These are phyloP conservation scores for Liparis tanakae DNA, from an alignment of 2,797 vertebrate species.

Conservation along the genomic window DNA sequence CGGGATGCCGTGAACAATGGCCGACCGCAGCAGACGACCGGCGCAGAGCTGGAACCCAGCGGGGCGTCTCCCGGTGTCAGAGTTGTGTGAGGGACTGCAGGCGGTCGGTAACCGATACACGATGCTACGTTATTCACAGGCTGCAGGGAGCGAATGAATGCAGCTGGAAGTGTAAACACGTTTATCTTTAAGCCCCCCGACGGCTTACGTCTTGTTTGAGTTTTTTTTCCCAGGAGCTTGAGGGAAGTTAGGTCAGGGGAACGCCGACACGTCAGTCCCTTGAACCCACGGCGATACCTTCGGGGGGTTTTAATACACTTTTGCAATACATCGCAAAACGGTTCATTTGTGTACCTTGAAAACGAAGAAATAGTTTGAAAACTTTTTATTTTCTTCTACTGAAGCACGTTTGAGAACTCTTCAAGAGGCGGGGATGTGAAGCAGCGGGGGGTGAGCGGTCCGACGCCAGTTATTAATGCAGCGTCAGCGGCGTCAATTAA, in stretches of 20 bases:
- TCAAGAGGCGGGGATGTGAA: not conserved
- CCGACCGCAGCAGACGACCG: not conserved
- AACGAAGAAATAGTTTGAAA: not conserved
- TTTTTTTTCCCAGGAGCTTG: not conserved
- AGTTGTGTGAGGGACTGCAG: constrained; percentile 3
- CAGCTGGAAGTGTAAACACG: not conserved
- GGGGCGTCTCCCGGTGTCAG: not conserved
- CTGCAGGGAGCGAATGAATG: not conserved
- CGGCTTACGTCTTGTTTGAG: not conserved
- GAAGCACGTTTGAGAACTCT: not conserved
- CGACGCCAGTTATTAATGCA: not conserved
- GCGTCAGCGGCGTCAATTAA: not conserved
- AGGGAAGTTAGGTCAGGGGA: not conserved
- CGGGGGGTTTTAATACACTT: not conserved
- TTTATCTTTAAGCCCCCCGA: not conserved
- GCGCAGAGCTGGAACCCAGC: not conserved
- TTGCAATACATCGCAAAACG: not conserved
- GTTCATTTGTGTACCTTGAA: not conserved
- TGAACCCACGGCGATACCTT: no score
- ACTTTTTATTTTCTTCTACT: not conserved
- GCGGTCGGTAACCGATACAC: not conserved
- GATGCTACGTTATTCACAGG: constrained; percentile 3
- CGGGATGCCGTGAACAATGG: not conserved
- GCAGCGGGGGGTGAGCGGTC: not conserved
- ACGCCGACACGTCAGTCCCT: no score